Evolutionary conservation across 2,888 invertebrate genomes (phyloP).

Genomic region (Scaptodrosophila latifasciaeformis): DNA sequence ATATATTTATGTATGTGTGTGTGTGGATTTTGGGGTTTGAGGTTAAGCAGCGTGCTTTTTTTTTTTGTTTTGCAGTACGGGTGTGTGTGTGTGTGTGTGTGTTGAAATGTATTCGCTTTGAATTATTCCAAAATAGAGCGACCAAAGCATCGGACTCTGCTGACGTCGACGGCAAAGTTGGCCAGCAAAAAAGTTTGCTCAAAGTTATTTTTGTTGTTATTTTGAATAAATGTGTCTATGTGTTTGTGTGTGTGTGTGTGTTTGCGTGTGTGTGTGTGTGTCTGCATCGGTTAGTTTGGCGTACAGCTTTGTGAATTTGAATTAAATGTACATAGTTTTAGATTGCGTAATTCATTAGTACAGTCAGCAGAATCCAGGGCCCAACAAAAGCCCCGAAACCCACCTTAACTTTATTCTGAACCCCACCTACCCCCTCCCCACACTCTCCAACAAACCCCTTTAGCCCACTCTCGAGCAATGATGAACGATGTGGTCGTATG

Average conservation of each 20-base stretch:
- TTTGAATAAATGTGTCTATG: slow-evolving; percentile 23
- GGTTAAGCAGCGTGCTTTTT: too few species aligned
- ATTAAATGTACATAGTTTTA: slow-evolving; percentile 73
- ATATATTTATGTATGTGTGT: too few species aligned
- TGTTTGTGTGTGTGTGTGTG: too few species aligned
- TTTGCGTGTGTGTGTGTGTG: slow-evolving; percentile 30
- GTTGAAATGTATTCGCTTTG: slow-evolving; percentile 62
- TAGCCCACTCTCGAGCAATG: slow-evolving; percentile 37
- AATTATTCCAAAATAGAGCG: slow-evolving; percentile 64
- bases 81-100: neutral
- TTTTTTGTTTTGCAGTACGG: too few species aligned
- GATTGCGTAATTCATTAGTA: slow-evolving; percentile 74
- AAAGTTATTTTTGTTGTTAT: slow-evolving; percentile 44
- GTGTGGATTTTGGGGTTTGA: neutral
- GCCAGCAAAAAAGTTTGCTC: slow-evolving; percentile 57
- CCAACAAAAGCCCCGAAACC: slow-evolving; percentile 33
- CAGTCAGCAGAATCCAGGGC: slow-evolving; percentile 51
- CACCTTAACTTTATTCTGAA: slow-evolving; percentile 9
- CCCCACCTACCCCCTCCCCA: slow-evolving; percentile 9
- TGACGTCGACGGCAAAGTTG: slow-evolving; percentile 16
- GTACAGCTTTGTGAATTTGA: slow-evolving; percentile 70
- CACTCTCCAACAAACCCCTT: neutral
- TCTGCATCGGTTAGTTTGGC: slow-evolving; percentile 55
- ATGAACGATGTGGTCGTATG: slow-evolving; percentile 72
- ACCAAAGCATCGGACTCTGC: slow-evolving; percentile 18